phyloP scores from a whole-genome alignment of 1,140 invertebrate species.

The Thrips palmi region DNA sequence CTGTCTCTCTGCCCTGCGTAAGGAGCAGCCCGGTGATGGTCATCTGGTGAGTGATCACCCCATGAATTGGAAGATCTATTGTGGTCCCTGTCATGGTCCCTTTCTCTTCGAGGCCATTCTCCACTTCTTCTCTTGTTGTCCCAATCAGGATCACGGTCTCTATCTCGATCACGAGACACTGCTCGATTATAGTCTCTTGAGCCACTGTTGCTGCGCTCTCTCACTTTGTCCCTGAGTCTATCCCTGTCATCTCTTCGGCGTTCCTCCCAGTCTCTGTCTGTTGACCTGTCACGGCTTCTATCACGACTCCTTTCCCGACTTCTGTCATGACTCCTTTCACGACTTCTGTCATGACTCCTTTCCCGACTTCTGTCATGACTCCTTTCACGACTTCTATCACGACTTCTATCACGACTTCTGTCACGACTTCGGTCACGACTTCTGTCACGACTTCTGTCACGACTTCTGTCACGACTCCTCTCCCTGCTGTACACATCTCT shows the following conservation, averaged over 20 bases:
- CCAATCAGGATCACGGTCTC: too few relatives aligned
- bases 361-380: conserved; percentile 14
- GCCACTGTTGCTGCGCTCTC: too few relatives aligned
- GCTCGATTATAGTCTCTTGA: too few relatives aligned
- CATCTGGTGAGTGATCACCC: too few relatives aligned
- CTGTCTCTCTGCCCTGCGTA: too few relatives aligned
- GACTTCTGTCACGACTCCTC: conserved; percentile 23
- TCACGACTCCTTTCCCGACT: conserved; percentile 13
- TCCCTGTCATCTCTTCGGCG: conserved; percentile 21
- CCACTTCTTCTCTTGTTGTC: too few relatives aligned
- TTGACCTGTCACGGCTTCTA: conserved; percentile 14
- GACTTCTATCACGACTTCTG: conserved; percentile 10
- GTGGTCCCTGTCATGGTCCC: too few relatives aligned
- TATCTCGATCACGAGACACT: too few relatives aligned
- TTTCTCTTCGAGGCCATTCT: too few relatives aligned
- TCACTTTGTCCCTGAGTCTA: too few relatives aligned
- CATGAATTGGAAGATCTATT: too few relatives aligned
- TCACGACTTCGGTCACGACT: conserved; percentile 12
- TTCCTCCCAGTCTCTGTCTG: conserved; percentile 1
- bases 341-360: conserved; percentile 13
- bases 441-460: conserved; percentile 15
- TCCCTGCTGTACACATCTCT: conserved; percentile 24
- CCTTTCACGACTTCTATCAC: conserved; percentile 7
- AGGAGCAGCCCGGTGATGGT: too few relatives aligned
- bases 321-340: conserved; percentile 8